A percentile compares a stretch with the other conserved stretches of the same genome.
Evolutionary conservation across 1,140 invertebrate genomes (phyloP).

Genomic region (Tetraneura akinire): DNA sequence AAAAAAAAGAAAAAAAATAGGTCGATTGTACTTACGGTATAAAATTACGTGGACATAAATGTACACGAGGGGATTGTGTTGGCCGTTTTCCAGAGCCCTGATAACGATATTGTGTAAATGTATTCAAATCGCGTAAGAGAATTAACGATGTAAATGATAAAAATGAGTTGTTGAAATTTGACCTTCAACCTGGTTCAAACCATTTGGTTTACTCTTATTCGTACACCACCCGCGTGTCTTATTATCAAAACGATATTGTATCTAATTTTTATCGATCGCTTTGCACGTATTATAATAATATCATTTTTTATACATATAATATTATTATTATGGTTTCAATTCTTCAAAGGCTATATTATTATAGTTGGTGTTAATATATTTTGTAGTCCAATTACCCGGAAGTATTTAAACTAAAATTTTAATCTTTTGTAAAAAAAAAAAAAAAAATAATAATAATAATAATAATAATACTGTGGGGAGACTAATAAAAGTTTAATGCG

Average conservation of each 20-base stretch:
- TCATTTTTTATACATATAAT: too few relatives aligned
- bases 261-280: too few relatives aligned
- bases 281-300: too few relatives aligned
- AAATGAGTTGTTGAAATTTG: conserved; percentile 18
- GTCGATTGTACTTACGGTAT: conserved; percentile 3
- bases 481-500: conserved; percentile 43
- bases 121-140: conserved; percentile 38
- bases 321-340: too few relatives aligned
- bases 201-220: too few relatives aligned
- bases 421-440: not conserved
- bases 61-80: not conserved
- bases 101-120: conserved; percentile 15
- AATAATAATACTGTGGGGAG: not conserved
- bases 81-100: not conserved
- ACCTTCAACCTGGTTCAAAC: not conserved
- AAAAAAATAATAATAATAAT: not conserved
- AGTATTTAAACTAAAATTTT: not conserved
- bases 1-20: not conserved
- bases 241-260: too few relatives aligned
- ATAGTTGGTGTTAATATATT: not conserved
- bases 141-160: conserved; percentile 20
- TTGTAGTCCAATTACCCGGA: not conserved
- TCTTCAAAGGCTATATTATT: not conserved
- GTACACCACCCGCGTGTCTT: too few relatives aligned
- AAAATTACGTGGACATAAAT: conserved; percentile 2